Percentiles rank a stretch among this genome's conserved stretches.
Evolutionary conservation across 2,888 invertebrate genomes (phyloP).

Genomic region (Himalopsyche kuldschensis): DNA sequence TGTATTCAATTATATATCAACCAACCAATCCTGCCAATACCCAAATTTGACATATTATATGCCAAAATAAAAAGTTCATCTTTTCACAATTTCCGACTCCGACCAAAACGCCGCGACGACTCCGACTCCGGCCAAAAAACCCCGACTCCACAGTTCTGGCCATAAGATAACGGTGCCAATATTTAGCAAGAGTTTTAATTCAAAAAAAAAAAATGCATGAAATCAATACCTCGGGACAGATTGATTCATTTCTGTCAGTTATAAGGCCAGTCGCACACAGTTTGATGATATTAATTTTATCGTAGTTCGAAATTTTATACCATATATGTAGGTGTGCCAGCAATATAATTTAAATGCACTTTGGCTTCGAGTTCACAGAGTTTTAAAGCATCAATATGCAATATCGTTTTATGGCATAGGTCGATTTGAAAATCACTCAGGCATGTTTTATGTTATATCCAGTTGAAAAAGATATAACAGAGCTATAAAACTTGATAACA

Average conservation of each 20-base stretch:
- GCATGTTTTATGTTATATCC: background rate
- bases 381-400: background rate
- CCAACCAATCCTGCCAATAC: too few relatives aligned
- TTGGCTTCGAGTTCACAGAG: background rate
- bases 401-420: background rate
- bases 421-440: background rate
- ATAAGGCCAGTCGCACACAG: background rate
- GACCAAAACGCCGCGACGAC: too few relatives aligned
- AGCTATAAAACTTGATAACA: background rate
- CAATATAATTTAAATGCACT: background rate
- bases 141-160: too few relatives aligned
- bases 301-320: background rate
- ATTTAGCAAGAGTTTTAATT: too few relatives aligned
- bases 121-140: too few relatives aligned
- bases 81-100: too few relatives aligned
- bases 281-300: background rate
- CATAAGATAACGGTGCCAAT: too few relatives aligned
- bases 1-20: too few relatives aligned
- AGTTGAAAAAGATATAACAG: background rate
- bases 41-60: too few relatives aligned
- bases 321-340: background rate
- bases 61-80: too few relatives aligned
- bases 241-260: background rate
- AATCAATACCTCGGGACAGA: background rate
- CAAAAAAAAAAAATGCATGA: background rate